Percentiles rank a stretch among this genome's conserved stretches.
phyloP scores from a whole-genome alignment of 1,140 invertebrate species.

The Hyles vespertilio region DNA sequence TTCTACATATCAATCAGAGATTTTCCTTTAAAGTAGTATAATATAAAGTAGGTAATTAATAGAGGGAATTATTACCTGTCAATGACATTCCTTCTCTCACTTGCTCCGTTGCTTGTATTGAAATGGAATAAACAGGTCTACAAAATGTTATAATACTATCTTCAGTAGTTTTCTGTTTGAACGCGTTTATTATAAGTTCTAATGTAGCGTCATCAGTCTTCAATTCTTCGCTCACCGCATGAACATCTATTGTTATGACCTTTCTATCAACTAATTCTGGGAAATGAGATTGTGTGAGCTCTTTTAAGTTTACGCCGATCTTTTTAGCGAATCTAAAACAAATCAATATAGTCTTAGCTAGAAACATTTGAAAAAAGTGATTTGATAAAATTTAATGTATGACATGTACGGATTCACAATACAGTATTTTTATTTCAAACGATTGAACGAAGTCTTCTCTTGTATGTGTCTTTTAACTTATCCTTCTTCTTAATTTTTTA shows the following conservation, averaged over 20 bases:
- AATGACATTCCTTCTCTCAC: conserved; percentile 55
- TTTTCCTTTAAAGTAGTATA: too few species aligned
- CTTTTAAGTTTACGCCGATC: conserved; percentile 61
- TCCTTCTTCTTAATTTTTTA: too few species aligned
- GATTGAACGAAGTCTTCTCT: too few species aligned
- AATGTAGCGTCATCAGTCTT: conserved; percentile 51
- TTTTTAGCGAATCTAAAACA: conserved; percentile 64
- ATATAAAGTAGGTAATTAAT: neutral
- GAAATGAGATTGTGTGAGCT: conserved; percentile 64
- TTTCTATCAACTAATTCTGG: conserved; percentile 58
- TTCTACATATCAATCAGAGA: too few species aligned
- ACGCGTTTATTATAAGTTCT: conserved; percentile 65
- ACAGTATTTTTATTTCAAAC: too few species aligned
- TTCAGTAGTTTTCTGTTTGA: conserved; percentile 63
- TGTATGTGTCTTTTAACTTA: too few species aligned
- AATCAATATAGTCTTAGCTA: neutral
- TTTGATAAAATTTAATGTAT: too few species aligned
- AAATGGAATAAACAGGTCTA: conserved; percentile 67
- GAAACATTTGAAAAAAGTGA: too few species aligned
- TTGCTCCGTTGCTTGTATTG: conserved; percentile 54
- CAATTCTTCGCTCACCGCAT: conserved; percentile 42
- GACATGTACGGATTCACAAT: too few species aligned
- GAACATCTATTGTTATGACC: conserved; percentile 31
- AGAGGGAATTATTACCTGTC: conserved; percentile 41
- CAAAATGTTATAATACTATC: conserved; percentile 67